Evolutionary conservation across 1,140 invertebrate genomes (phyloP).

Genomic region (Drosophila pectinifera): DNA sequence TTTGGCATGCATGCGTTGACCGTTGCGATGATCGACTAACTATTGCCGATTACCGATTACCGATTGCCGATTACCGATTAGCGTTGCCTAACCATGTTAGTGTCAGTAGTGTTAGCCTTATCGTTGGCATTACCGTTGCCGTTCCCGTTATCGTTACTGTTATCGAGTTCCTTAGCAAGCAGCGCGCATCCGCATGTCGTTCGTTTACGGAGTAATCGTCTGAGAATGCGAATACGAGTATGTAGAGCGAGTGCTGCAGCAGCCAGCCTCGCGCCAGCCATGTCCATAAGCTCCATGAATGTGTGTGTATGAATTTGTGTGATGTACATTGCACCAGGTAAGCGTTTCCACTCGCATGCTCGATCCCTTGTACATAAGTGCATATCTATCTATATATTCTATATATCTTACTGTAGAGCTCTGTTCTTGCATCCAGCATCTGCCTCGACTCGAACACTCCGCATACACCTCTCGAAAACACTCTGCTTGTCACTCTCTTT

Average conservation of each 20-base stretch:
- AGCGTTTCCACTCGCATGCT: conserved; percentile 44
- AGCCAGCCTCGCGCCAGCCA: conserved; percentile 7
- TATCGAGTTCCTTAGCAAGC: conserved; percentile 62
- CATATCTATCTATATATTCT: neutral
- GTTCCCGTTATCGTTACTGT: conserved; percentile 26
- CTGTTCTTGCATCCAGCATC: conserved; percentile 40
- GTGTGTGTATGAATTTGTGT: conserved; percentile 30
- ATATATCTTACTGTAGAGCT: neutral
- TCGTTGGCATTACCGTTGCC: conserved; percentile 9
- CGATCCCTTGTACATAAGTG: conserved; percentile 3
- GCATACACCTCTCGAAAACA: conserved; percentile 33
- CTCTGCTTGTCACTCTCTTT: conserved; percentile 36
- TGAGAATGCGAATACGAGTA: conserved; percentile 21
- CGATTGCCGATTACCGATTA: conserved; percentile 1
- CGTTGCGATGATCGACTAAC: conserved; percentile 12
- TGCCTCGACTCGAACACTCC: conserved; percentile 36
- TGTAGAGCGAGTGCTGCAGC: conserved; percentile 10
- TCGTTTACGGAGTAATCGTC: conserved; percentile 29
- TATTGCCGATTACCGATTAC: conserved; percentile 6
- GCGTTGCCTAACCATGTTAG: conserved; percentile 22
- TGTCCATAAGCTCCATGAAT: conserved; percentile 23
- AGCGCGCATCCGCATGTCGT: conserved; percentile 75
- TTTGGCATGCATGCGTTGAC: conserved; percentile 45
- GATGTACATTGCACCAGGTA: conserved; percentile 53
- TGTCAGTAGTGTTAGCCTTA: conserved; percentile 19